These are phyloP conservation scores for Plotosus lineatus DNA, from an alignment of 2,113 vertebrate species.

Conservation along the genomic window DNA sequence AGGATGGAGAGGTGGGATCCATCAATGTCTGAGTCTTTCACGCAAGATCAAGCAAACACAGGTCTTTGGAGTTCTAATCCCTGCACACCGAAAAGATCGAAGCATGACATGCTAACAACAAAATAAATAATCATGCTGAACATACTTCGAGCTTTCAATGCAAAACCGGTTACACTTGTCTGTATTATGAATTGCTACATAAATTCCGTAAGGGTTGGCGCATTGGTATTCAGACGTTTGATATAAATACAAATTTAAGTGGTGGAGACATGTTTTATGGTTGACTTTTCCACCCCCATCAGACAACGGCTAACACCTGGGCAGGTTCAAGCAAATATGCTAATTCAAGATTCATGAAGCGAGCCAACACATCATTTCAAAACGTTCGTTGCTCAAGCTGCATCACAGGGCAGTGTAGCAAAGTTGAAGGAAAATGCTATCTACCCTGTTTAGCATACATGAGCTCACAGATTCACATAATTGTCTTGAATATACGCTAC, in stretches of 20 bases:
- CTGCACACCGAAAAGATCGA: conserved; percentile 35
- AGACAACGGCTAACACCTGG: not conserved
- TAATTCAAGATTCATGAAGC: not conserved
- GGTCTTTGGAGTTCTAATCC: conserved; percentile 40
- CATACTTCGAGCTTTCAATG: conserved; percentile 5
- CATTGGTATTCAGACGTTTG: not conserved
- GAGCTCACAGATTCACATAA: not conserved
- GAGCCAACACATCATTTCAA: not conserved
- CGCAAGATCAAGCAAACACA: conserved; percentile 64
- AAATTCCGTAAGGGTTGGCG: not conserved
- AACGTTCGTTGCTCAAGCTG: not conserved
- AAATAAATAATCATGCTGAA: conserved; percentile 28
- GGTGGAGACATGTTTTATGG: not conserved
- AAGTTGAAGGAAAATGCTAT: not conserved
- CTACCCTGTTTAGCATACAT: not conserved
- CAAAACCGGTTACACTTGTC: not conserved
- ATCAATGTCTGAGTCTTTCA: conserved; percentile 60
- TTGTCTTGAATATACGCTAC: not conserved
- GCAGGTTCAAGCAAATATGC: not conserved
- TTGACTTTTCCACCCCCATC: not conserved
- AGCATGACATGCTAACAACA: conserved; percentile 6
- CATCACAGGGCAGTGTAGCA: not conserved
- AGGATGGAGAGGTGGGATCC: conserved; percentile 51
- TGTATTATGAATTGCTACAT: not conserved
- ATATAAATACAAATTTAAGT: not conserved